These are phyloP conservation scores for Vidua macroura DNA, from an alignment of 2,113 vertebrate genomes.

Conservation along the genomic window DNA sequence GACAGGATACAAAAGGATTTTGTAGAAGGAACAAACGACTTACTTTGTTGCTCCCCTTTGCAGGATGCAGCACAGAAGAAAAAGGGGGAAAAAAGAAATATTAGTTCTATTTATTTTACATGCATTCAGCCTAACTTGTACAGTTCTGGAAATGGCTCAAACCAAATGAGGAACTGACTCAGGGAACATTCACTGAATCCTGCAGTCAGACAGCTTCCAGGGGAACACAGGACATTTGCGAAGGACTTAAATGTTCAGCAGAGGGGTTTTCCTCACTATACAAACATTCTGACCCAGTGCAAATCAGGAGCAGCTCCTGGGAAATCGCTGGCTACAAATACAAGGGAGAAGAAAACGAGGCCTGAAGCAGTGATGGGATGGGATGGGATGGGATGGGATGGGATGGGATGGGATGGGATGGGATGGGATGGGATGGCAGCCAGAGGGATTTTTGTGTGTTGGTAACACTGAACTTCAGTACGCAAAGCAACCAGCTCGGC, in stretches of 20 bases:
- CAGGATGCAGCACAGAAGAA: conserved; percentile 50
- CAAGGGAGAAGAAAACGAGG: background rate
- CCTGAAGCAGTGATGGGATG: background rate
- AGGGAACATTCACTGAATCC: background rate
- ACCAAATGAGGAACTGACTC: conserved; percentile 30
- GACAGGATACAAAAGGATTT: background rate
- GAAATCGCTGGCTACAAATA: background rate
- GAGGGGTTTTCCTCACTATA: conserved; percentile 9
- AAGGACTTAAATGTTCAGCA: background rate
- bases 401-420: conserved; percentile 12
- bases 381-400: background rate
- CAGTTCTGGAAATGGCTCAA: conserved; percentile 33
- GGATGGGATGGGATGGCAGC: conserved; percentile 3
- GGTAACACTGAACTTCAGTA: conserved; percentile 30
- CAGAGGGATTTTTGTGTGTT: background rate
- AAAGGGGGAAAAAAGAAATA: conserved; percentile 33
- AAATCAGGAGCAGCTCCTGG: background rate
- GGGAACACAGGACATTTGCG: background rate
- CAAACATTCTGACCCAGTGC: background rate
- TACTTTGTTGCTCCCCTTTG: conserved; percentile 78
- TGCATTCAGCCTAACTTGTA: background rate
- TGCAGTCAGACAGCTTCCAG: background rate
- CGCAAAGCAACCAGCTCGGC: conserved; percentile 12
- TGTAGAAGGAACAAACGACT: conserved; percentile 56
- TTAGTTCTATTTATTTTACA: conserved; percentile 54